These are phyloP conservation scores for Artibeus jamaicensis DNA, from an alignment of 2,797 vertebrate genomes.

Conservation along the genomic window DNA sequence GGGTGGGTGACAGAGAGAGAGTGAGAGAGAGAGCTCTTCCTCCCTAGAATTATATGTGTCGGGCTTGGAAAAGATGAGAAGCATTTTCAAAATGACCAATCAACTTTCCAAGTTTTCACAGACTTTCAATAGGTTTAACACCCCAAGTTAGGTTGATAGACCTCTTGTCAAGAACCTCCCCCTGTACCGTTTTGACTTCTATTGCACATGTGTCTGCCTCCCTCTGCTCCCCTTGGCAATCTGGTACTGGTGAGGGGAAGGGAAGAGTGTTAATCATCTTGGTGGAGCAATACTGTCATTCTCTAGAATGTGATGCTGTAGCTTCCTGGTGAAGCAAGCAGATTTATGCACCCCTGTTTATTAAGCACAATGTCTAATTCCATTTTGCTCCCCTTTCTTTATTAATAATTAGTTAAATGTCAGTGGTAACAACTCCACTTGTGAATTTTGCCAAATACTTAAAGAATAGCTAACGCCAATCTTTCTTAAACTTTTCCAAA, in stretches of 20 bases:
- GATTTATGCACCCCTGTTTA: not conserved
- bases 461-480: not conserved
- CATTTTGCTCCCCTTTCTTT: not conserved
- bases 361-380: not conserved
- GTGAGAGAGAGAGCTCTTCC: not conserved
- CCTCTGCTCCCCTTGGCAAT: not conserved
- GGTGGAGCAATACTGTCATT: not conserved
- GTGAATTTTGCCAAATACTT: not conserved
- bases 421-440: not conserved
- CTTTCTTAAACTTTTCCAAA: not conserved
- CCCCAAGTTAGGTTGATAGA: not conserved
- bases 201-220: not conserved
- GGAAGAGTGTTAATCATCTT: not conserved
- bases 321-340: not conserved
- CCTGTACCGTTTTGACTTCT: not conserved
- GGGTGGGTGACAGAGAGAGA: not conserved
- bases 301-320: not conserved
- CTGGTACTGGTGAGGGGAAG: not conserved
- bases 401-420: not conserved
- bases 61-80: not conserved
- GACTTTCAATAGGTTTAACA: not conserved
- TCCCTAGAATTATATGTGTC: not conserved
- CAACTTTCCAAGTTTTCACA: not conserved
- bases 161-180: not conserved
- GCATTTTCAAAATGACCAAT: not conserved